These are phyloP conservation scores for Ochlodes sylvanus DNA, from an alignment of 2,888 invertebrate genomes.

Conservation along the genomic window DNA sequence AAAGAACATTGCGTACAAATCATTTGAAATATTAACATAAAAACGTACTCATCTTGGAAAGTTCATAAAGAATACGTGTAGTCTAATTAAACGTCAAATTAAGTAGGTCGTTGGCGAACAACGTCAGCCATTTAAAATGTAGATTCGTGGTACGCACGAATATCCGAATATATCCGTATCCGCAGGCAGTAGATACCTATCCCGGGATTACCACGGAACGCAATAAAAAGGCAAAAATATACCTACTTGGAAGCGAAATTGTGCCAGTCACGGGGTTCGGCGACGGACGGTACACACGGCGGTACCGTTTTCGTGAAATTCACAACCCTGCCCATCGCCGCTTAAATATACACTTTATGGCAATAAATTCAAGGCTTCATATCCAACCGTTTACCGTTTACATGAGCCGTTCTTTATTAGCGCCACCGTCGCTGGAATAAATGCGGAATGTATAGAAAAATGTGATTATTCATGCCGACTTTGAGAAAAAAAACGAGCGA, in stretches of 20 bases:
- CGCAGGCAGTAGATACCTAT: slow-evolving; percentile 39
- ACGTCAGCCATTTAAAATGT: slow-evolving; percentile 37
- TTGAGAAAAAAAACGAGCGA: slow-evolving; percentile 75
- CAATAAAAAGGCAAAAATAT: slow-evolving; percentile 80
- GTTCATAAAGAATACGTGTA: background rate
- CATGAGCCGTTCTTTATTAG: slow-evolving; percentile 47
- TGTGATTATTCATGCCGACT: slow-evolving; percentile 83
- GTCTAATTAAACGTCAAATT: slow-evolving; percentile 19
- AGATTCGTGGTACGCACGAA: slow-evolving; percentile 33
- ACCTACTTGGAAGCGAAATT: slow-evolving; percentile 71
- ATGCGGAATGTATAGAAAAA: slow-evolving; percentile 82
- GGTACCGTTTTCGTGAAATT: slow-evolving; percentile 78
- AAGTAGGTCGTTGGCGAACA: slow-evolving; percentile 16
- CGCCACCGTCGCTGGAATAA: slow-evolving; percentile 62
- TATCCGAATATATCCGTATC: slow-evolving; percentile 25
- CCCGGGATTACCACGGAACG: slow-evolving; percentile 60
- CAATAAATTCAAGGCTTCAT: slow-evolving; percentile 61
- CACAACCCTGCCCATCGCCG: slow-evolving; percentile 64
- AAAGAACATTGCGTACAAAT: too few species aligned
- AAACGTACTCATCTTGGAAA: too few species aligned
- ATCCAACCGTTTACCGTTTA: slow-evolving; percentile 51
- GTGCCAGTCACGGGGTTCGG: slow-evolving; percentile 80
- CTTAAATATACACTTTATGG: slow-evolving; percentile 66
- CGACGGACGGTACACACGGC: slow-evolving; percentile 60
- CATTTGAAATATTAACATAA: too few species aligned